These are phyloP conservation scores for Melanaphis sacchari DNA, from an alignment of 1,140 invertebrate genomes.

Conservation along the genomic window DNA sequence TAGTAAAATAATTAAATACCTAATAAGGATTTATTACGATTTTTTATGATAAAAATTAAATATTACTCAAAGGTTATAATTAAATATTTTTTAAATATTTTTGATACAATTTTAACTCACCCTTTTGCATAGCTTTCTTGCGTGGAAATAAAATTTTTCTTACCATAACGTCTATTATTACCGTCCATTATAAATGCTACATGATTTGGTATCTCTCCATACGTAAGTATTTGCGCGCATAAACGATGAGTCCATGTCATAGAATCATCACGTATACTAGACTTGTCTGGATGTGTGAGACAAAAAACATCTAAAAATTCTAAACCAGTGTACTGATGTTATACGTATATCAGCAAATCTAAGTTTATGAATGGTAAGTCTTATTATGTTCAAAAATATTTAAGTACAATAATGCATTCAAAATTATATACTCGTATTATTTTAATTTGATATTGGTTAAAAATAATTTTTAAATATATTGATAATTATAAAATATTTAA, in stretches of 20 bases:
- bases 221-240: slow-evolving; percentile 78
- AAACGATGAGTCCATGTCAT: slow-evolving; percentile 79
- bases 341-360: neutral
- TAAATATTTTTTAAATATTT: no score
- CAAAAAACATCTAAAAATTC: slow-evolving; percentile 24
- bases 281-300: slow-evolving; percentile 66
- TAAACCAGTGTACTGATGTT: neutral
- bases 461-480: neutral
- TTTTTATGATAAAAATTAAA: neutral
- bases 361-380: neutral
- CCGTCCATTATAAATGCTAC: slow-evolving; percentile 99
- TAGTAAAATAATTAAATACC: no score
- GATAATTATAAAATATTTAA: neutral
- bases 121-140: slow-evolving; percentile 88
- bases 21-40: no score
- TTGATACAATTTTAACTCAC: slow-evolving; percentile 61
- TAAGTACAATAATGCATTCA: neutral
- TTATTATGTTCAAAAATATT: neutral
- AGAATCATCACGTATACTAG: slow-evolving; percentile 80
- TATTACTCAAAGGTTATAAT: no score
- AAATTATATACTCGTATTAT: no score
- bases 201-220: slow-evolving; percentile 86
- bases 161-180: slow-evolving; percentile 95
- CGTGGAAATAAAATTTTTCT: slow-evolving; percentile 77
- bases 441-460: no score